Conservation (phyloP, 2,113 vertebrate genomes). For the Eclectus roratus region DNA sequence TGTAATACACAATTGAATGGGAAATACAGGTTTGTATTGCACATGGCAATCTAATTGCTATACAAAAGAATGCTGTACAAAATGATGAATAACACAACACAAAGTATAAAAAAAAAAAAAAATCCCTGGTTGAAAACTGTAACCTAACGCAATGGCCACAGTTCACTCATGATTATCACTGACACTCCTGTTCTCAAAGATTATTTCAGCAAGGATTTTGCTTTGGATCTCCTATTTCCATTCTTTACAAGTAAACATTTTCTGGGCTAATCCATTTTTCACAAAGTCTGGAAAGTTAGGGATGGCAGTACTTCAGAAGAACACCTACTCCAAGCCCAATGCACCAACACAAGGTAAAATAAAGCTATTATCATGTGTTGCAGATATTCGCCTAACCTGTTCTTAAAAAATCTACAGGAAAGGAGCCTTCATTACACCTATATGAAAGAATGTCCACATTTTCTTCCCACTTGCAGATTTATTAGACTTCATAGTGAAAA, state of each 20-base stretch:
- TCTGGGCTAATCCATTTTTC: not conserved
- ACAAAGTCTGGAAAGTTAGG: not conserved
- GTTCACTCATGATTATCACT: not conserved
- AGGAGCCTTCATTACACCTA: not conserved
- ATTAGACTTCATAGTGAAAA: not conserved
- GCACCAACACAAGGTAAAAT: not conserved
- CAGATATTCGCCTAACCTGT: not conserved
- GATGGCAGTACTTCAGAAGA: not conserved
- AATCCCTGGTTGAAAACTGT: not conserved
- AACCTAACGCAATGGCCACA: not conserved
- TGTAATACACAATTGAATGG: not conserved
- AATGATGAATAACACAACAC: not conserved
- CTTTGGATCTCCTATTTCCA: not conserved
- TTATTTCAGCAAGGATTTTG: not conserved
- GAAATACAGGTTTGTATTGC: not conserved
- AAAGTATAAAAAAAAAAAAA: not conserved
- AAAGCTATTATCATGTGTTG: not conserved
- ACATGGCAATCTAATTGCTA: not conserved
- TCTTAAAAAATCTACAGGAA: not conserved
- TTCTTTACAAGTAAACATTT: not conserved
- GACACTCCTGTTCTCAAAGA: not conserved
- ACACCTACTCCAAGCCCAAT: not conserved
- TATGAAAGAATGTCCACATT: not conserved
- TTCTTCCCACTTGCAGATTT: not conserved
- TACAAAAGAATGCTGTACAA: not conserved